Evolutionary conservation across 2,888 invertebrate species (phyloP).

Genomic region (Terebella lapidaria): DNA sequence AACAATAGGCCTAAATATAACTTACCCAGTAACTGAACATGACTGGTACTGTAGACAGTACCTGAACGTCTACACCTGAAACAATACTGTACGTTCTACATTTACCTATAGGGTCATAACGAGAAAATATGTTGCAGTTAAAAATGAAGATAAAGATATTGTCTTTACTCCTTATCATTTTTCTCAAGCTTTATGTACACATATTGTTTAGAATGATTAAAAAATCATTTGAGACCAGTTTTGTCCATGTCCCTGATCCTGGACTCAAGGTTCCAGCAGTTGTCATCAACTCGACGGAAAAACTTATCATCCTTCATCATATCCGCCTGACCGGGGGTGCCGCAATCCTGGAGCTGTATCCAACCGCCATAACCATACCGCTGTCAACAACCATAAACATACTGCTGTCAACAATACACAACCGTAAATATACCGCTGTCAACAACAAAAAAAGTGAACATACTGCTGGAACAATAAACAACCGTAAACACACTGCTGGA

Average conservation of each 20-base stretch:
- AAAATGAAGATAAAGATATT: neutral
- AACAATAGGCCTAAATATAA: no score
- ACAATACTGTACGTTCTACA: no score
- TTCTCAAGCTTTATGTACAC: no score
- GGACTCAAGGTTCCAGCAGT: conserved; percentile 57
- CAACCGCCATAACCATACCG: conserved; percentile 59
- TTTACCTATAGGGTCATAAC: no score
- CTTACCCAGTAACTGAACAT: conserved; percentile 61
- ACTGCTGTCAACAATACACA: no score
- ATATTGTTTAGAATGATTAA: no score
- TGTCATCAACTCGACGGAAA: conserved; percentile 57
- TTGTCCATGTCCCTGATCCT: conserved; percentile 58
- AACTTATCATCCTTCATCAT: conserved; percentile 58
- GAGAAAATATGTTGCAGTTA: no score
- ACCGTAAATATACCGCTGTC: no score
- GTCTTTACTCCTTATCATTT: neutral
- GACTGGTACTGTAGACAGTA: conserved; percentile 60
- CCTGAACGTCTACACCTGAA: conserved; percentile 57
- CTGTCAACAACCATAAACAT: no score
- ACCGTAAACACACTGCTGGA: no score
- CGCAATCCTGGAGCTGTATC: conserved; percentile 53
- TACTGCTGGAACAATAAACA: no score
- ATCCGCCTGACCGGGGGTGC: conserved; percentile 42
- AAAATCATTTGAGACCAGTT: conserved; percentile 40
- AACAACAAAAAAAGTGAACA: no score